phyloP scores from a whole-genome alignment of 2,113 vertebrate genomes.

The Penelope pileata region DNA sequence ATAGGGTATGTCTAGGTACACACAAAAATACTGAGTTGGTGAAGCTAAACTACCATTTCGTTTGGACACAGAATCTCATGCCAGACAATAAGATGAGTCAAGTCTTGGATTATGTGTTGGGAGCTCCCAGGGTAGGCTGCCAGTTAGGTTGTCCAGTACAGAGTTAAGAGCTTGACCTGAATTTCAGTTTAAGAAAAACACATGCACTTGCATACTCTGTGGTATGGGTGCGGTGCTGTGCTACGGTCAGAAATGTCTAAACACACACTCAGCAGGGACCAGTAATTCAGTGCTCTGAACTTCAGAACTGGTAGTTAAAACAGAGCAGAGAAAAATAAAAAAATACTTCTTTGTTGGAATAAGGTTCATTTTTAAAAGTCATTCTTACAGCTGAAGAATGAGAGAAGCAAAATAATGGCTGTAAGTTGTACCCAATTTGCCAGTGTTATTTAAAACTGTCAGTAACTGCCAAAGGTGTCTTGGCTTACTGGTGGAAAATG shows the following conservation, averaged over 20 bases:
- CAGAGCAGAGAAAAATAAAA: neutral
- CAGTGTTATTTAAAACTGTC: neutral
- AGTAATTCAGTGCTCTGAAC: neutral
- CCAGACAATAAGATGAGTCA: neutral
- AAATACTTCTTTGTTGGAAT: neutral
- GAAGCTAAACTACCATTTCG: neutral
- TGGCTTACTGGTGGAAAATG: no score
- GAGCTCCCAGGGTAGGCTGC: neutral
- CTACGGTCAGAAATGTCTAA: neutral
- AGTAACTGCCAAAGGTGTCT: neutral
- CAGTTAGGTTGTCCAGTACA: neutral
- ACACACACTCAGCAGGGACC: neutral
- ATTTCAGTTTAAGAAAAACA: neutral
- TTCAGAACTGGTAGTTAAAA: neutral
- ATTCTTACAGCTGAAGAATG: neutral
- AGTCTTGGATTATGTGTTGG: neutral
- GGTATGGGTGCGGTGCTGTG: neutral
- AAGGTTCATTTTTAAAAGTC: neutral
- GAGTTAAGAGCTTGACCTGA: neutral
- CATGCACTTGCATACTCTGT: fast-evolving
- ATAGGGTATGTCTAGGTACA: fast-evolving
- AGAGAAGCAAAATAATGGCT: neutral
- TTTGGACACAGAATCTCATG: neutral
- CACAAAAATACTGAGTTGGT: neutral
- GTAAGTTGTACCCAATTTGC: neutral